A percentile compares a stretch with the other conserved stretches of the same genome.
phyloP scores from a whole-genome alignment of 2,888 invertebrate species.

The Andrena bucephala region DNA sequence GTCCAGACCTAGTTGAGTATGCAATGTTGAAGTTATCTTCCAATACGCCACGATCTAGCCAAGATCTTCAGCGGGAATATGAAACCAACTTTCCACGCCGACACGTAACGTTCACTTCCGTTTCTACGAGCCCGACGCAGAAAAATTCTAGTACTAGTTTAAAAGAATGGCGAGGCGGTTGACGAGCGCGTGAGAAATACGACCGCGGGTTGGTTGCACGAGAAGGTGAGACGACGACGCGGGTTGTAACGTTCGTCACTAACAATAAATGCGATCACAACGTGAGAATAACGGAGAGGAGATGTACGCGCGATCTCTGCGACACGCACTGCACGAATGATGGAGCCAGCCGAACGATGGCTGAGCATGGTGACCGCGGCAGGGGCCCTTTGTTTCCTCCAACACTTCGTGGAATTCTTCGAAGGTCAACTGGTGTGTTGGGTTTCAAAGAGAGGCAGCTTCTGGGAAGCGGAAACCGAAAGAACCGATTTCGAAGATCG shows the following conservation, averaged over 20 bases:
- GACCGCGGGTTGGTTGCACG: neutral
- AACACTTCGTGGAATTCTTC: slow-evolving; percentile 71
- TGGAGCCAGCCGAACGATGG: slow-evolving; percentile 55
- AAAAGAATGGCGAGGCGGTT: neutral
- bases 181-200: neutral
- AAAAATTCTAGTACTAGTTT: slow-evolving; percentile 1
- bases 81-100: neutral
- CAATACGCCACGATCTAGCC: neutral
- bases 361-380: slow-evolving; percentile 56
- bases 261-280: slow-evolving; percentile 25
- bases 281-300: slow-evolving; percentile 50
- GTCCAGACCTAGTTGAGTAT: slow-evolving; percentile 83
- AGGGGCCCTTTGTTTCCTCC: slow-evolving; percentile 71
- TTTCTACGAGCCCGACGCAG: slow-evolving; percentile 3
- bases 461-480: slow-evolving; percentile 59
- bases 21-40: slow-evolving; percentile 24
- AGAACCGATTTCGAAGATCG: slow-evolving; percentile 53
- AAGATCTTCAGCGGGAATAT: neutral
- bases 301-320: slow-evolving; percentile 43
- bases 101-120: slow-evolving; percentile 12
- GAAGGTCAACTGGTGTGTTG: slow-evolving; percentile 70
- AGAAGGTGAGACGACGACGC: neutral
- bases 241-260: neutral
- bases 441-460: slow-evolving; percentile 57
- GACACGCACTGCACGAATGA: slow-evolving; percentile 67